Conservation (phyloP, 2,113 vertebrate genomes). For the Nettapus auritus region DNA sequence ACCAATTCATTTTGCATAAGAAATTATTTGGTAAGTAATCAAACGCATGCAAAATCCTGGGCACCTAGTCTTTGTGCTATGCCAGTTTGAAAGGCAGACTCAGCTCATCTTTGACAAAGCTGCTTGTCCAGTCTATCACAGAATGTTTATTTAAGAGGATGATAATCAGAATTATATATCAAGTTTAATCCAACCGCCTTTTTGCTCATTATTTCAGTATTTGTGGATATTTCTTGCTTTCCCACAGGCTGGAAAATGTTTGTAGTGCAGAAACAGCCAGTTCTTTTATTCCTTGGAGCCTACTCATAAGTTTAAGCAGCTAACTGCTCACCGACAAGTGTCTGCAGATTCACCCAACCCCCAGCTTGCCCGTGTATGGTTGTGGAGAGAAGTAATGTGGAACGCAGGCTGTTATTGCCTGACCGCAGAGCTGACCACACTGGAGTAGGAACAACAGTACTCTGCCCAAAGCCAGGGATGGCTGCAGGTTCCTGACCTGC, state of each 20-base stretch:
- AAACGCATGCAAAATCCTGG: neutral
- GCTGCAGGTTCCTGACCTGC: neutral
- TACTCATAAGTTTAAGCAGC: neutral
- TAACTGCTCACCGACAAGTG: neutral
- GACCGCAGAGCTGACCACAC: neutral
- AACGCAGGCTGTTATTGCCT: neutral
- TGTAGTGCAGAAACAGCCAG: neutral
- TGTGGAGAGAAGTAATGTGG: neutral
- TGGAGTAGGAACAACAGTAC: neutral
- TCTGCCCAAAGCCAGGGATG: neutral
- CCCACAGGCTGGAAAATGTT: neutral
- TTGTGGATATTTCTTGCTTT: neutral
- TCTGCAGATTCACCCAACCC: neutral
- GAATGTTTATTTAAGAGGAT: neutral
- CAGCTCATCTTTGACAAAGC: neutral
- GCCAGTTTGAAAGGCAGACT: neutral
- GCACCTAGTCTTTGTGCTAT: neutral
- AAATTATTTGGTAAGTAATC: neutral
- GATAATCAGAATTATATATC: neutral
- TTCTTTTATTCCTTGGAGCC: neutral
- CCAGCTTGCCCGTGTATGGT: neutral
- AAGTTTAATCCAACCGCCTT: neutral
- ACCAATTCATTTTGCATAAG: neutral
- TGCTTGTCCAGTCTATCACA: neutral
- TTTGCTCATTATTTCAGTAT: neutral